phyloP scores from a whole-genome alignment of 2,797 vertebrate genomes.

The Smutsia temminckii region DNA sequence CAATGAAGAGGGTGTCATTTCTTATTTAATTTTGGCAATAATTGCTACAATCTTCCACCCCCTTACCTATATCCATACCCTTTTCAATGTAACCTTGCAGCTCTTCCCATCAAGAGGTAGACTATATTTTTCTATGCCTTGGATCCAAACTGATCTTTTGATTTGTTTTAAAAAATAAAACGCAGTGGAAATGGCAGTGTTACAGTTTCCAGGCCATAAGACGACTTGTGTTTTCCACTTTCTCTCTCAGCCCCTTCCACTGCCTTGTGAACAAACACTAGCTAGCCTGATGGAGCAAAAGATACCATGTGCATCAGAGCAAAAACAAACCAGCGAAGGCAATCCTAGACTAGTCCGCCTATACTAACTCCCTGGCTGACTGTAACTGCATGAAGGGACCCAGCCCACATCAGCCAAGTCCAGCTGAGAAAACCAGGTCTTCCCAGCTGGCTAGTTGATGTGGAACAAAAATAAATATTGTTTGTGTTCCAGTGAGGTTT shows the following conservation, averaged over 20 bases:
- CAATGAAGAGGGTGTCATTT: not conserved
- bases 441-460: not conserved
- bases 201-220: not conserved
- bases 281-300: not conserved
- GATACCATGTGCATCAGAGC: not conserved
- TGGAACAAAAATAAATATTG: not conserved
- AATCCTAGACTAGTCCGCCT: not conserved
- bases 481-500: not conserved
- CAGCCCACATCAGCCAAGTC: not conserved
- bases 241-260: not conserved
- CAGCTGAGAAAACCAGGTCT: not conserved
- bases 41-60: not conserved
- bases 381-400: not conserved
- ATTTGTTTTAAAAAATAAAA: not conserved
- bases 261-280: not conserved
- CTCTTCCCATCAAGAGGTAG: not conserved
- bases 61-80: not conserved
- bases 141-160: not conserved
- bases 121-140: not conserved
- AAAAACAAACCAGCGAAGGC: not conserved
- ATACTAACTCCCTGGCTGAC: no score
- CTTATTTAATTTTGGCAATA: not conserved
- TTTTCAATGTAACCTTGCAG: not conserved
- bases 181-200: not conserved
- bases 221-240: not conserved